phyloP scores from a whole-genome alignment of 2,113 vertebrate genomes.

The Varanus komodoensis region DNA sequence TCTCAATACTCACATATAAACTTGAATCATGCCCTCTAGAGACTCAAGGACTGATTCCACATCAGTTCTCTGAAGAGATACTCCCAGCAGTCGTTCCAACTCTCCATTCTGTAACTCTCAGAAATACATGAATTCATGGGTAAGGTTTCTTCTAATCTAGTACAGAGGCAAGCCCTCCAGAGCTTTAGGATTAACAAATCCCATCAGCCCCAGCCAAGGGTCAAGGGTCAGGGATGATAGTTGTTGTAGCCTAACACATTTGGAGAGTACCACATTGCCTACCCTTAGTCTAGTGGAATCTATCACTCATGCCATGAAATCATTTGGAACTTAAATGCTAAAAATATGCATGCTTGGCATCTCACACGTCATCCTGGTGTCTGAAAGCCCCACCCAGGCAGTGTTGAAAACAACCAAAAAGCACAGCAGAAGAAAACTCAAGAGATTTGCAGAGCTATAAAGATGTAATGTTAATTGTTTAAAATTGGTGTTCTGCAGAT shows the following conservation, averaged over 20 bases:
- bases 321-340: neutral
- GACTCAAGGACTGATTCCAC: neutral
- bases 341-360: neutral
- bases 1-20: neutral
- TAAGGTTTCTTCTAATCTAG: neutral
- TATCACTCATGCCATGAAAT: neutral
- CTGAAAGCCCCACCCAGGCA: constrained; percentile 30
- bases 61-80: neutral
- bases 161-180: too few species aligned
- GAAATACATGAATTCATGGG: neutral
- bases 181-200: too few species aligned
- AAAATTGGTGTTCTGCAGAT: neutral
- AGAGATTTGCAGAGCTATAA: accelerated
- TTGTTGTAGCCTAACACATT: too few species aligned
- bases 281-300: neutral
- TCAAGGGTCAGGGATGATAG: too few species aligned
- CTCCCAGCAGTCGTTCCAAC: neutral
- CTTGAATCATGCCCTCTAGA: neutral
- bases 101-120: neutral
- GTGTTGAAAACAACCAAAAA: neutral
- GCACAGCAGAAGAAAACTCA: neutral
- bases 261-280: too few species aligned
- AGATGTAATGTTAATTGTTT: neutral
- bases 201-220: too few species aligned
- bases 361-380: neutral